Conservation (phyloP, 1,140 invertebrate genomes). For the Drosophila subobscura region DNA sequence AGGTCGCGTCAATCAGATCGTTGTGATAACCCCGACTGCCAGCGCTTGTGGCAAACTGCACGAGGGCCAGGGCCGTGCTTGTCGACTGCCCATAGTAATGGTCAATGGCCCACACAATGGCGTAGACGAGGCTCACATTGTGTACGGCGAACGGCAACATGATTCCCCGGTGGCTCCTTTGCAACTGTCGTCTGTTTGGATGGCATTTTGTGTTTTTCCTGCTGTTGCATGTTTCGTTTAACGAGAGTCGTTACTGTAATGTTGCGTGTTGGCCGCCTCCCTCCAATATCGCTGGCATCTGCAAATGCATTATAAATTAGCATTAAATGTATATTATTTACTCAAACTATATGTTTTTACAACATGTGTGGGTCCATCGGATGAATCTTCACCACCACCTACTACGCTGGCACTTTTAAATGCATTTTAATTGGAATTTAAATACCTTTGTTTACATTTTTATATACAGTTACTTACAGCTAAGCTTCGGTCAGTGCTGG, state of each 20-base stretch:
- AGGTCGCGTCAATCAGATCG: conserved; percentile 60
- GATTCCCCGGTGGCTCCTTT: background rate
- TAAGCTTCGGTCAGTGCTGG: too few species aligned
- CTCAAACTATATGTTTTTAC: background rate
- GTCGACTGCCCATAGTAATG: conserved; percentile 50
- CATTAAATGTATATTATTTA: conserved; percentile 21
- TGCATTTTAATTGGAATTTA: too few species aligned
- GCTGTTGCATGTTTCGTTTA: background rate
- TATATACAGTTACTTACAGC: too few species aligned
- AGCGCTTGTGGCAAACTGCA: conserved; percentile 54
- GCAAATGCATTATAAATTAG: conserved; percentile 26
- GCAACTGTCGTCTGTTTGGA: conserved; percentile 10
- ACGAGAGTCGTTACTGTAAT: conserved; percentile 21
- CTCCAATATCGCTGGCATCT: conserved; percentile 5
- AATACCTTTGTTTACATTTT: too few species aligned
- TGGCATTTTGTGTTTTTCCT: background rate
- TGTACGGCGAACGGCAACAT: conserved; percentile 30
- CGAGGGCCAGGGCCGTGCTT: conserved; percentile 50
- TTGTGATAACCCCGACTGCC: conserved; percentile 48
- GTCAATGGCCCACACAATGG: conserved; percentile 74
- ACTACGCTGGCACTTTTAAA: too few species aligned
- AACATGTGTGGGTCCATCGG: too few species aligned
- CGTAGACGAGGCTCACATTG: conserved; percentile 66
- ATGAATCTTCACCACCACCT: too few species aligned
- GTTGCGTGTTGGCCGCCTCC: conserved; percentile 18